A percentile compares a stretch with the other conserved stretches of the same genome.
Conservation (phyloP, 37 sponge, comb jelly and placozoan genomes). For the Amphimedon queenslandica region DNA sequence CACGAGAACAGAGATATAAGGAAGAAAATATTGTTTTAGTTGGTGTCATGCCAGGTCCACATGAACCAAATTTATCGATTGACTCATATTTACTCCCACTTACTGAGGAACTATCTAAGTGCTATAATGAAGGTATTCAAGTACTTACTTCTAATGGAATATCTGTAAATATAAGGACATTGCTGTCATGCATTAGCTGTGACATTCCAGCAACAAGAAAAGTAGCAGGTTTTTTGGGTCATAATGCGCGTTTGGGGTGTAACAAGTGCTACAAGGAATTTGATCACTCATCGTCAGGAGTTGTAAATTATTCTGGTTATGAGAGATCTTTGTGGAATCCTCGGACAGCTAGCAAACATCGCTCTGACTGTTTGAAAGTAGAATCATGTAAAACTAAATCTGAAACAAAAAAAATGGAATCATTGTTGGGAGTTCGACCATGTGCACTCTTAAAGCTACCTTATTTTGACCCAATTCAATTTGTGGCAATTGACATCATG, state of each 20-base stretch:
- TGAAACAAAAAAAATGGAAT: constrained; percentile 6
- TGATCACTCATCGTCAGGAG: neutral
- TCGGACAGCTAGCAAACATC: constrained; percentile 21
- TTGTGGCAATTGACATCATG: constrained; percentile 25
- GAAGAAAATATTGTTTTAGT: constrained; percentile 48
- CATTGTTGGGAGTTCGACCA: neutral
- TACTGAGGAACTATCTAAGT: constrained; percentile 22
- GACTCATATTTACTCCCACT: constrained; percentile 54
- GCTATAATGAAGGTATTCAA: neutral
- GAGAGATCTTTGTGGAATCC: constrained; percentile 23
- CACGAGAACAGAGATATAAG: constrained; percentile 24
- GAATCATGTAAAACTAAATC: constrained; percentile 7
- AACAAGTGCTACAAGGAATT: constrained; percentile 45
- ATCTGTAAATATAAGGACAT: constrained; percentile 19
- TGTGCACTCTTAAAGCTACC: constrained; percentile 2
- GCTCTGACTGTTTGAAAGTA: constrained; percentile 4
- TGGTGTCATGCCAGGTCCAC: constrained; percentile 48
- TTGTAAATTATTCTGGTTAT: constrained; percentile 25
- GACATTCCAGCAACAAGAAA: constrained; percentile 66
- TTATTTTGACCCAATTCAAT: constrained; percentile 11
- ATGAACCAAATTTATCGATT: constrained; percentile 38
- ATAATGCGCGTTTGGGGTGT: constrained; percentile 37
- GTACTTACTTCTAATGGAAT: neutral
- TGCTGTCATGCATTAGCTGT: constrained; percentile 36
- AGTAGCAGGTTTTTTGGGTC: constrained; percentile 57